Percentiles rank a stretch among this genome's conserved stretches.
Conservation (phyloP, 2,113 vertebrate species). For the Bubo blakistoni region DNA sequence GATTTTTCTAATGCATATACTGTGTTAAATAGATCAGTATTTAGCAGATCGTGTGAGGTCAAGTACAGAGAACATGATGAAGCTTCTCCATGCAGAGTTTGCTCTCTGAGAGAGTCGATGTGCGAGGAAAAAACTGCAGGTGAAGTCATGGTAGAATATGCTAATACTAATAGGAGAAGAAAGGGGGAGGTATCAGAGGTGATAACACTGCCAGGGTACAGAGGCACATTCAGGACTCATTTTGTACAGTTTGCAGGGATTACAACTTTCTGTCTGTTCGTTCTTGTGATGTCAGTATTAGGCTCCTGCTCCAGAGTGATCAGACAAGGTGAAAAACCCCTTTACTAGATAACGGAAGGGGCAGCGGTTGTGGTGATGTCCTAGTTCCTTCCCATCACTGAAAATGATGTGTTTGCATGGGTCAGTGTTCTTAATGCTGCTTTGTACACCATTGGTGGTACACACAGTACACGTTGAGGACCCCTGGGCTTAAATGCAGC, state of each 20-base stretch:
- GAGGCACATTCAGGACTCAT: accelerated
- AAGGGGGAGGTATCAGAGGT: not conserved
- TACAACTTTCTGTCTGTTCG: accelerated
- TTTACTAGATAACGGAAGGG: accelerated
- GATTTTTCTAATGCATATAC: not conserved
- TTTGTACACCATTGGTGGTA: not conserved
- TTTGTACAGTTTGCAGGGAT: not conserved
- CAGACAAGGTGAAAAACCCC: not conserved
- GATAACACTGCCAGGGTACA: not conserved
- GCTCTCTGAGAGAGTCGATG: not conserved
- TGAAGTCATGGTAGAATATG: not conserved
- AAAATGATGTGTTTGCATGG: accelerated
- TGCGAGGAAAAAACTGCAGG: not conserved
- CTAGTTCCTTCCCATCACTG: not conserved
- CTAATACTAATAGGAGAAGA: accelerated
- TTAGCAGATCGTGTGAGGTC: not conserved
- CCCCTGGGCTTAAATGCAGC: not conserved
- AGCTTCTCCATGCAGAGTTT: not conserved
- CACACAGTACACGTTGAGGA: accelerated
- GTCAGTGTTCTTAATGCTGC: not conserved
- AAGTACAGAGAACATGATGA: not conserved
- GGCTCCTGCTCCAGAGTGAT: not conserved
- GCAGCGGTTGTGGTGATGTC: not conserved
- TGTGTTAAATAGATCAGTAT: not conserved
- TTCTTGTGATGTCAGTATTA: not conserved